Percentiles rank a stretch among this genome's conserved stretches.
phyloP scores from a whole-genome alignment of 2,113 vertebrate species.

The Corapipo altera region DNA sequence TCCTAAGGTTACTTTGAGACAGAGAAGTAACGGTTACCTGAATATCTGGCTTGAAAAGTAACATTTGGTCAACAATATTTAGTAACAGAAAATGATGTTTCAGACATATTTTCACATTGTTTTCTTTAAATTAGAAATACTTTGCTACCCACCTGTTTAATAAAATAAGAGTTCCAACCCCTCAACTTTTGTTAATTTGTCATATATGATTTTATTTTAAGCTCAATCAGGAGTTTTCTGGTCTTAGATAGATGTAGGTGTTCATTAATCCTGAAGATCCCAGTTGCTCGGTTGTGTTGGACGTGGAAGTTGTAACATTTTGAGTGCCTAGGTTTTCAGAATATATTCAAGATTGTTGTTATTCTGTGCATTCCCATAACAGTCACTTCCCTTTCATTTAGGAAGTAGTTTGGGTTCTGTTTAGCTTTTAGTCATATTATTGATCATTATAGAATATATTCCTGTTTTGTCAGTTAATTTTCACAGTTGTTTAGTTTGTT shows the following conservation, averaged over 20 bases:
- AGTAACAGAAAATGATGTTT: neutral
- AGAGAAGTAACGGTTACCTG: neutral
- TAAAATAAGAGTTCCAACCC: neutral
- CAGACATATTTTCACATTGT: neutral
- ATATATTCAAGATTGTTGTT: neutral
- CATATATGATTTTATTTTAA: neutral
- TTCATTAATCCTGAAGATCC: neutral
- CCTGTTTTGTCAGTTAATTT: neutral
- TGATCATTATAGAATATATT: neutral
- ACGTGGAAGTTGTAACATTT: neutral
- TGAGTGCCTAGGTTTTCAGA: neutral
- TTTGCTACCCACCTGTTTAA: neutral
- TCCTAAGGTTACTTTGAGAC: neutral
- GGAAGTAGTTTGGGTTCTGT: neutral
- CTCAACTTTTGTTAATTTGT: neutral
- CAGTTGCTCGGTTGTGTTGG: neutral
- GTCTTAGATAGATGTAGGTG: neutral
- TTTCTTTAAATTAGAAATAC: neutral
- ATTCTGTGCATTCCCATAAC: neutral
- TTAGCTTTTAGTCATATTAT: neutral
- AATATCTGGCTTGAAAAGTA: neutral
- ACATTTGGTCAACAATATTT: neutral
- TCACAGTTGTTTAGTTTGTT: neutral
- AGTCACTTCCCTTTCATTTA: neutral
- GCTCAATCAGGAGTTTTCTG: neutral